These are phyloP conservation scores for Phrynocephalus vlangalii DNA, from an alignment of 2,797 vertebrate genomes.

Conservation along the genomic window DNA sequence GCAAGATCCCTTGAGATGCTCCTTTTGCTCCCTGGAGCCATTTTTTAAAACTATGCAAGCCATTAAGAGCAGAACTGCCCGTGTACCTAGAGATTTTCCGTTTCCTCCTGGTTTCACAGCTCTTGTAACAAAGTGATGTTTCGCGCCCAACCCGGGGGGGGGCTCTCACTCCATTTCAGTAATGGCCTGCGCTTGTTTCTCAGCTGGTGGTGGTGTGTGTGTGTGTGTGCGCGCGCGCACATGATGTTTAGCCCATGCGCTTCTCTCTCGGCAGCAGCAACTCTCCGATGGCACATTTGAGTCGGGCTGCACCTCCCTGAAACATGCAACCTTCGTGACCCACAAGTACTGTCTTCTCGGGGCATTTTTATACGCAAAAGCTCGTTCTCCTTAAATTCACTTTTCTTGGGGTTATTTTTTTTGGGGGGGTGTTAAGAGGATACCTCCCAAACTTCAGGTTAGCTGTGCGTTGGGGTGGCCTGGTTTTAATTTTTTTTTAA, in stretches of 20 bases:
- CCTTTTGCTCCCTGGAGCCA: no score
- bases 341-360: no score
- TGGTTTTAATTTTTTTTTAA: no score
- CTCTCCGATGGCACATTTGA: no score
- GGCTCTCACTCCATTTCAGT: not conserved
- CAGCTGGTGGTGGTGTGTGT: no score
- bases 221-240: not conserved
- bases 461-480: not conserved
- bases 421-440: not conserved
- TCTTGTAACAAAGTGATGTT: not conserved
- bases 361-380: not conserved
- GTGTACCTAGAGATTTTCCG: not conserved
- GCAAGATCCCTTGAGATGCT: no score
- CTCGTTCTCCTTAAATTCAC: not conserved
- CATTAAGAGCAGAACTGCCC: no score
- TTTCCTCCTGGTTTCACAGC: no score
- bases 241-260: no score
- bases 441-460: not conserved
- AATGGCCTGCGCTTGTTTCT: no score
- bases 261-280: not conserved
- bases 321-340: no score
- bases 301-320: no score
- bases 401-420: not conserved
- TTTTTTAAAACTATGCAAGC: not conserved
- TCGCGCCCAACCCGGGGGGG: not conserved